phyloP scores from a whole-genome alignment of 2,888 invertebrate species.

The Linnaemya tessellans region DNA sequence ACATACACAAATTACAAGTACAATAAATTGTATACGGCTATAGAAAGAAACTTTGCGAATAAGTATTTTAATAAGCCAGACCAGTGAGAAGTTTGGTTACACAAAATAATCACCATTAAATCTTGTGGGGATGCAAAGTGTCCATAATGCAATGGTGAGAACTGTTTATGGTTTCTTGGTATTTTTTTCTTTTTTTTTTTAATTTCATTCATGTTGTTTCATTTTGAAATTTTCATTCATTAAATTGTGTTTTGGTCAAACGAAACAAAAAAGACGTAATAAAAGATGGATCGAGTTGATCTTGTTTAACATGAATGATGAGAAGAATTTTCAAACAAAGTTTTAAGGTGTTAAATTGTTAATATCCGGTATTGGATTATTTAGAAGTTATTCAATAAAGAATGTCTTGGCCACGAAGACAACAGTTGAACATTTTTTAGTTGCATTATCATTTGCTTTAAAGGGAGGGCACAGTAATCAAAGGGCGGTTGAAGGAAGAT shows the following conservation, averaged over 20 bases:
- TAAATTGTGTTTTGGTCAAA: constrained; percentile 3
- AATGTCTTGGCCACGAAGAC: neutral
- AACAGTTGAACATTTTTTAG: neutral
- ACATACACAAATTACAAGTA: constrained; percentile 2
- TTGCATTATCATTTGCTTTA: neutral
- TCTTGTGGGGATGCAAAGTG: constrained; percentile 47
- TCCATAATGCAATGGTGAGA: constrained; percentile 57
- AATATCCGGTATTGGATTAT: constrained; percentile 62
- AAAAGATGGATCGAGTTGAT: constrained; percentile 23
- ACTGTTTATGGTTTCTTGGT: constrained; percentile 58
- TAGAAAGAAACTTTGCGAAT: constrained; percentile 2
- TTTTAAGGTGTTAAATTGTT: constrained; percentile 66
- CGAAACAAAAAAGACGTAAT: neutral
- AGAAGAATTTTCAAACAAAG: constrained; percentile 21
- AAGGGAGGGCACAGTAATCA: neutral
- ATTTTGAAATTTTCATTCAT: constrained; percentile 27
- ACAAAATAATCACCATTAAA: constrained; percentile 51
- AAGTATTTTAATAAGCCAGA: constrained; percentile 20
- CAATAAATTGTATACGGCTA: constrained; percentile 5
- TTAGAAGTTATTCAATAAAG: neutral
- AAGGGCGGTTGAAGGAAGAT: too few relatives aligned
- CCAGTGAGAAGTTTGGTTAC: constrained; percentile 55
- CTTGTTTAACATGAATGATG: constrained; percentile 31
- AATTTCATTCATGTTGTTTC: neutral
- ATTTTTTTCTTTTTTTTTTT: constrained; percentile 6